Percentiles rank a stretch among this genome's conserved stretches.
Conservation (phyloP, 2,797 vertebrate species). For the Dermochelys coriacea region DNA sequence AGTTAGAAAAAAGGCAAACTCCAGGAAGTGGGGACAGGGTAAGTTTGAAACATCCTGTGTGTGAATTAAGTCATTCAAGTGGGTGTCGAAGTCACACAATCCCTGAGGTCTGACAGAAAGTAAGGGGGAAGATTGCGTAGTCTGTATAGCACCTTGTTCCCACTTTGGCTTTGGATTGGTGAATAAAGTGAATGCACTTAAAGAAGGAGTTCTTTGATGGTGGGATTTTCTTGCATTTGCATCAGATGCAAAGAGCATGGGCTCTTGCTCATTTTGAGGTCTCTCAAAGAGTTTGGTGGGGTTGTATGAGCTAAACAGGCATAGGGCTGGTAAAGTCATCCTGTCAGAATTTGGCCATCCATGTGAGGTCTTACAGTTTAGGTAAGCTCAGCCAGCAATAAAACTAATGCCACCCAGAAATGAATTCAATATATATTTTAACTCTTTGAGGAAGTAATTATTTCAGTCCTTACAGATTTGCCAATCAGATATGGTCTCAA, state of each 20-base stretch:
- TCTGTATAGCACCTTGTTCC: accelerated
- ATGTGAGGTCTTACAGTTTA: accelerated
- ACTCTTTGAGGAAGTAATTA: not conserved
- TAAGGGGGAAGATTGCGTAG: accelerated
- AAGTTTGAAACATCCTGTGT: not conserved
- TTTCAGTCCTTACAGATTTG: not conserved
- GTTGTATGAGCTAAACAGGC: not conserved
- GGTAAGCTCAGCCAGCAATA: not conserved
- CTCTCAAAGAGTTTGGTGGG: not conserved
- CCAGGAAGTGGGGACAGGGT: not conserved
- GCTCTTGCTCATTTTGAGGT: not conserved
- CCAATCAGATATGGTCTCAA: conserved; percentile 41
- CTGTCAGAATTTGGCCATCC: not conserved
- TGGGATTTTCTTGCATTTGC: not conserved
- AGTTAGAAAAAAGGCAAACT: no score
- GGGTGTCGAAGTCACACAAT: not conserved
- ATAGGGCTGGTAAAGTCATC: not conserved
- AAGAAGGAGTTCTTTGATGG: not conserved
- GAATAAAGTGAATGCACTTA: accelerated
- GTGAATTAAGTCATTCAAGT: not conserved
- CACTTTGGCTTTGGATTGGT: not conserved
- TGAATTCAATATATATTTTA: conserved; percentile 20
- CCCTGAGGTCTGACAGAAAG: not conserved
- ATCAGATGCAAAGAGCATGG: not conserved
- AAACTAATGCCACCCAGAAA: not conserved